phyloP scores from a whole-genome alignment of 1,140 invertebrate genomes.

The Heterodera carotae region DNA sequence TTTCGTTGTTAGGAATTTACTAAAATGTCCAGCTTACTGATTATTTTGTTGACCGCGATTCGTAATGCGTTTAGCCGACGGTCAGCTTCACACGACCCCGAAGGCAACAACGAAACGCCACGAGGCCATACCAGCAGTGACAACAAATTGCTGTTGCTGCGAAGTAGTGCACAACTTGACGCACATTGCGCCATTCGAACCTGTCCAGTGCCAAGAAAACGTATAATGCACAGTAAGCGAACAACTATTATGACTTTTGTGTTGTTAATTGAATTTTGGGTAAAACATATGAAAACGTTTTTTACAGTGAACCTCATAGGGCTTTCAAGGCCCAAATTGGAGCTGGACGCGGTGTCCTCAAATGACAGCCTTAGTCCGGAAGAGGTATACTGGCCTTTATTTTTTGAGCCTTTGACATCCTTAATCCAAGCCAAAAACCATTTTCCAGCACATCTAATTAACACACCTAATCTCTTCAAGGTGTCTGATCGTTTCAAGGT shows the following conservation, averaged over 20 bases:
- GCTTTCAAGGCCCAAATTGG: constrained; percentile 25
- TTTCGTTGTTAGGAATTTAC: constrained; percentile 6
- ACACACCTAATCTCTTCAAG: background rate
- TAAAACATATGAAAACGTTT: background rate
- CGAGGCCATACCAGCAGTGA: background rate
- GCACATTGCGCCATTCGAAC: constrained; percentile 17
- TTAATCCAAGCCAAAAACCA: too few species aligned
- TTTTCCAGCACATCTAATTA: too few species aligned
- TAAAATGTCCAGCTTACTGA: too few species aligned
- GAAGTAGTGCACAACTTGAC: background rate
- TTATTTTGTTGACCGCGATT: constrained; percentile 2
- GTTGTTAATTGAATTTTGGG: constrained; percentile 13
- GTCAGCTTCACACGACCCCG: constrained; percentile 21
- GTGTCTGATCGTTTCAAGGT: constrained; percentile 34
- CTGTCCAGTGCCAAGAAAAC: constrained; percentile 41
- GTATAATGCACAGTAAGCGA: constrained; percentile 38
- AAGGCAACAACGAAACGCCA: background rate
- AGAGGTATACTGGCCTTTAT: constrained; percentile 8
- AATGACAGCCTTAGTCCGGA: constrained; percentile 32
- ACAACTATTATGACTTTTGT: background rate
- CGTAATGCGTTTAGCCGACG: background rate
- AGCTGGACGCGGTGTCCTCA: constrained; percentile 39
- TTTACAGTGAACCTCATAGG: constrained; percentile 24
- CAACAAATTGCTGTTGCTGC: constrained; percentile 11
- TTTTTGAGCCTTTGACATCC: background rate